These are phyloP conservation scores for Pedetes capensis DNA, from an alignment of 2,113 vertebrate species.

Conservation along the genomic window DNA sequence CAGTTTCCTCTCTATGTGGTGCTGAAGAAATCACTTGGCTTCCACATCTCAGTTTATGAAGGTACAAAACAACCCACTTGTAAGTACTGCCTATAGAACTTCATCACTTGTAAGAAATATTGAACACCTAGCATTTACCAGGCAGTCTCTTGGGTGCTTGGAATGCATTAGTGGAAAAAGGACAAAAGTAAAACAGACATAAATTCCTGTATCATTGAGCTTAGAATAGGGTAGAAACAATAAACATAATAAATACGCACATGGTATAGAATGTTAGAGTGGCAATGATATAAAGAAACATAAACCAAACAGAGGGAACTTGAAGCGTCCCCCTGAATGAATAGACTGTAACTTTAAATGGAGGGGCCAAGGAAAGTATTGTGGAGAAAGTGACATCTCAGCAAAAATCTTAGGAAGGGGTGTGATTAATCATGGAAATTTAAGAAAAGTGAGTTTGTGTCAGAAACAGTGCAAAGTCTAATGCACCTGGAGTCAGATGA, in stretches of 20 bases:
- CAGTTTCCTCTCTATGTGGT: background rate
- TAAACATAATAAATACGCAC: background rate
- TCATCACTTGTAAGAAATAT: background rate
- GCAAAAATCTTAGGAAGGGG: background rate
- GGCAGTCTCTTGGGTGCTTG: background rate
- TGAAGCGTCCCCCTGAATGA: background rate
- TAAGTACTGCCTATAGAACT: background rate
- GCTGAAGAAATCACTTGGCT: background rate
- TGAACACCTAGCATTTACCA: background rate
- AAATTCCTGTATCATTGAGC: background rate
- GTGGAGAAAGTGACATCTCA: background rate
- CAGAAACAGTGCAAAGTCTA: background rate
- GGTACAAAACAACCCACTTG: background rate
- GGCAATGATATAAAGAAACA: background rate
- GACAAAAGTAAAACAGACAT: no score
- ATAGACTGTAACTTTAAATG: background rate
- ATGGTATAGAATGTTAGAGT: background rate
- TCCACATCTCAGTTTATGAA: background rate
- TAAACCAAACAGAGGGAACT: background rate
- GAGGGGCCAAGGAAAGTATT: background rate
- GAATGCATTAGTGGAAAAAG: background rate
- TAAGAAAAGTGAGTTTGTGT: background rate
- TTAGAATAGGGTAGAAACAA: background rate
- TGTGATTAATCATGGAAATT: constrained; percentile 1
- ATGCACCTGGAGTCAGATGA: no score